A percentile compares a stretch with the other conserved stretches of the same genome.
phyloP scores from a whole-genome alignment of 2,113 vertebrate genomes.

The western clawed frog (Xenopus tropicalis) region UCB_Xtro_10.0 CM004445.2:134277001-134277500 shows the following conservation, averaged over 20 bases:
- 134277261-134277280: no score
- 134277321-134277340: no score
- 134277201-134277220: no score
- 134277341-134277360: background rate
- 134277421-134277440: background rate
- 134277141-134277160: background rate
- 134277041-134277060: conserved; percentile 45
- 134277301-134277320: no score
- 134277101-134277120: background rate
- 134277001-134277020: conserved; percentile 80
- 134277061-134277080: conserved; percentile 34
- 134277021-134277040: conserved; percentile 48
- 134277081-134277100: background rate
- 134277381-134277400: background rate
- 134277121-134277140: background rate
- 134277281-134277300: no score
- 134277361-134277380: background rate
- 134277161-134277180: no score
- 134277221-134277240: no score
- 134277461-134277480: conserved; percentile 11
- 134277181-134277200: no score
- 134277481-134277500: conserved; percentile 63
- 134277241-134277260: no score
- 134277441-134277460: background rate
- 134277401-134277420: background rate